Percentiles rank a stretch among this genome's conserved stretches.
These are phyloP conservation scores for Phalanger gymnotis DNA, from an alignment of 2,797 vertebrate genomes.

Conservation along the genomic window DNA sequence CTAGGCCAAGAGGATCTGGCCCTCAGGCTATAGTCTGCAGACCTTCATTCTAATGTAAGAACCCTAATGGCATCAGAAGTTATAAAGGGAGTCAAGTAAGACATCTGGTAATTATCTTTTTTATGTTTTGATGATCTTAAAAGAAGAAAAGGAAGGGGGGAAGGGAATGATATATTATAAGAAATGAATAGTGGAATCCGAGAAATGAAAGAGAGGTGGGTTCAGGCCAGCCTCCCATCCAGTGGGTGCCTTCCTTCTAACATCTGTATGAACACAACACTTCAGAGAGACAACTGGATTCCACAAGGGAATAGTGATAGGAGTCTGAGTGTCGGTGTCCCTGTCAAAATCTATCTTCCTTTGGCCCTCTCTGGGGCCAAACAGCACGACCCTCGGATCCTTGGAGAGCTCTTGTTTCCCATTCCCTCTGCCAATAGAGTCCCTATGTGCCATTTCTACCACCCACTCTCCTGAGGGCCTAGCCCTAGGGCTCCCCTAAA, in stretches of 20 bases:
- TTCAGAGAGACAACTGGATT: background rate
- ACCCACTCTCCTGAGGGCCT: background rate
- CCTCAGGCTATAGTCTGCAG: background rate
- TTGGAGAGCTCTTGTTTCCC: background rate
- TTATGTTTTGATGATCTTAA: background rate
- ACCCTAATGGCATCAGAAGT: background rate
- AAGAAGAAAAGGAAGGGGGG: background rate
- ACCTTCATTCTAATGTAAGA: background rate
- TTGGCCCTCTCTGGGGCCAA: background rate
- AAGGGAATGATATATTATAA: background rate
- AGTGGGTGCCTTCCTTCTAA: background rate
- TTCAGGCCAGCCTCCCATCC: background rate
- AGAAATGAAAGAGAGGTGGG: background rate
- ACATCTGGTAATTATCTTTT: background rate
- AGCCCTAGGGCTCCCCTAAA: background rate
- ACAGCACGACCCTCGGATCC: background rate
- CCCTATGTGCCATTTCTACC: background rate
- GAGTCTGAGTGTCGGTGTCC: background rate
- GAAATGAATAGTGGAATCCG: background rate
- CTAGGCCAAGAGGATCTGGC: background rate
- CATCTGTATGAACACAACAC: background rate
- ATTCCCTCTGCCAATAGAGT: background rate
- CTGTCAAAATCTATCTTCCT: background rate
- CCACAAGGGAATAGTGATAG: background rate
- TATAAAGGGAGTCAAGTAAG: background rate